Evolutionary conservation across 2,797 vertebrate species (phyloP), one percentile per base, ranked within the genome.

Genomic region (Eulemur coronatus): DNA sequence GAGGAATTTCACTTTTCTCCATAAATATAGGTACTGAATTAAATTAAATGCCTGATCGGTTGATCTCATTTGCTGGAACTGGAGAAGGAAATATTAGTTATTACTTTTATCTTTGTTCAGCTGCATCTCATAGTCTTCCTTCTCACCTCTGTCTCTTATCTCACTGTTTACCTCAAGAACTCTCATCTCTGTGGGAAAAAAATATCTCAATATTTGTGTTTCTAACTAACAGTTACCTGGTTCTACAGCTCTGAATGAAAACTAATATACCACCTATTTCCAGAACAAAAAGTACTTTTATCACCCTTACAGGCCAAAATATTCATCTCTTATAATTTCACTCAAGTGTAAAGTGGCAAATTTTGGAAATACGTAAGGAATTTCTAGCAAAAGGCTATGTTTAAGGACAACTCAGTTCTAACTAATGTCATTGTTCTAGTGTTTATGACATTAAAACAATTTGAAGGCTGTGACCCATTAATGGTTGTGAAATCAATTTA

Each of bases 141-240:
- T 88, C 35, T 96, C 76, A 81, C 69, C 59, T 79, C 17, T 80
- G 3, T 90, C 17, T 73, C 28, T 50, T 91, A 72, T 11, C 24
- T 84, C n/a, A 89, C 11, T 95, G 35, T 63, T 90, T 94, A 63
- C 84, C 18, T 96, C 33, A 94, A 88, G 65, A 95, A 67, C 41
- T 65, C n/a, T 92, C 41, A 75, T 79, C 88, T 96, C 69, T 84
- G 17, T 65, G 9, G 28, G 38, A 33, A 75, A 46, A 67, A 67
- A 24, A 38, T 11, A 15, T 15, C 24, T 93, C 69, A 59, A 2
- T 80, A 84, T 59, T 79, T 94, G 8, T 92, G 14, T 73, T 65
- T 75, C 0, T 79, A 75, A 73, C 20, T 95, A 52, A 73, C 9
- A 80, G 35, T 84, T 90, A 41, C 33, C 46, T 94, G 52, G 38